Percentiles rank a stretch among this genome's conserved stretches.
Conservation (phyloP, 2,797 vertebrate genomes). For the Tarsius wallacei region DNA sequence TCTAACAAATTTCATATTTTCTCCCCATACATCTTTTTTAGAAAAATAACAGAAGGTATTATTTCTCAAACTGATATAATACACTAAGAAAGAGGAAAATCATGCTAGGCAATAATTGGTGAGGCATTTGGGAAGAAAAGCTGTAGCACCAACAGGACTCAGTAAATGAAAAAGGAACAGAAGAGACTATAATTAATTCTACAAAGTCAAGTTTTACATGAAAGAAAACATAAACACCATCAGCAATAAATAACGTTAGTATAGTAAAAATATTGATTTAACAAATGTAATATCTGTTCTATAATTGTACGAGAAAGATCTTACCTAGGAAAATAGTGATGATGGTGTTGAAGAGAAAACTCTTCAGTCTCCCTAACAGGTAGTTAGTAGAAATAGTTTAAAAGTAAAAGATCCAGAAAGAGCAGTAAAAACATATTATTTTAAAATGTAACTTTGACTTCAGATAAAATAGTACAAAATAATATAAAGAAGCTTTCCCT, state of each 20-base stretch:
- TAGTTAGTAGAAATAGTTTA: neutral
- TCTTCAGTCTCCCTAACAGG: neutral
- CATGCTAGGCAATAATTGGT: neutral
- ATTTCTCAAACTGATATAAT: neutral
- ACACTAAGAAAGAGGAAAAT: neutral
- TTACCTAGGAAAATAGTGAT: neutral
- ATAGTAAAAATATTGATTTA: conserved; percentile 10
- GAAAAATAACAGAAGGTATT: neutral
- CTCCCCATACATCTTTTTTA: neutral
- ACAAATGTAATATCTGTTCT: neutral
- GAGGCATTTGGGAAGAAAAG: neutral
- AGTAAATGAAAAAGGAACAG: neutral
- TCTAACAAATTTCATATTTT: neutral
- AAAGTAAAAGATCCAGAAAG: neutral
- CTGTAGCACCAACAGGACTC: neutral
- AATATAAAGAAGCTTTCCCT: neutral
- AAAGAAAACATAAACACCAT: neutral
- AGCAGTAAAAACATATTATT: neutral
- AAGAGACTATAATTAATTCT: neutral
- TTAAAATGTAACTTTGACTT: neutral
- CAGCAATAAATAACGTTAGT: neutral
- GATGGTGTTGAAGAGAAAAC: neutral
- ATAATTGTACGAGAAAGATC: neutral
- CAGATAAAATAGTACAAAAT: neutral
- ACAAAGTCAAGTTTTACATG: neutral